These are phyloP conservation scores for Xenus cinereus DNA, from an alignment of 2,113 vertebrate species.

Conservation along the genomic window DNA sequence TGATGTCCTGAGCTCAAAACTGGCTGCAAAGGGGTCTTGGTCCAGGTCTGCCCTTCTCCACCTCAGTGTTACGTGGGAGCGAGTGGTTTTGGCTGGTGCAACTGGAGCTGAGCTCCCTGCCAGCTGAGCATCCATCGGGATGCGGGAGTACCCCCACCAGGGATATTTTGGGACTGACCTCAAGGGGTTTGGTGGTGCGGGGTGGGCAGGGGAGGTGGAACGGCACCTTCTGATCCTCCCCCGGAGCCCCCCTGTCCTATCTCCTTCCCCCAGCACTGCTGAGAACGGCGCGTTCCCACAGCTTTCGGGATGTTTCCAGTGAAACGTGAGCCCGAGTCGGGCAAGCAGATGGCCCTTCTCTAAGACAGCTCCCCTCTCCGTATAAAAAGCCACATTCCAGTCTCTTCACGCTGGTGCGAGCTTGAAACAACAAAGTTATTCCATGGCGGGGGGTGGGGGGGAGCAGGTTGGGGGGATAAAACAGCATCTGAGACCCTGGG, in stretches of 20 bases:
- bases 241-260: not conserved
- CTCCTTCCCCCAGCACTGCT: rapidly evolving
- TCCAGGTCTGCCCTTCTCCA: not conserved
- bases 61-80: not conserved
- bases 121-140: not conserved
- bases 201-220: not conserved
- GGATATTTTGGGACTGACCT: not conserved
- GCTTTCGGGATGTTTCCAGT: not conserved
- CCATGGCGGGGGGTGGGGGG: not conserved
- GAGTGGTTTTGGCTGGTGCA: not conserved
- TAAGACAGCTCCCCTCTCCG: not conserved
- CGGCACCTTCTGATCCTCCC: rapidly evolving
- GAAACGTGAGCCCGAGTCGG: not conserved
- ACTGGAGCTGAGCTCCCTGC: not conserved
- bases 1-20: not conserved
- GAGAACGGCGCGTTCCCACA: not conserved
- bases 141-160: not conserved
- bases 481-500: not conserved
- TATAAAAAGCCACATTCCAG: constrained; percentile 18
- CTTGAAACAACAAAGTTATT: constrained; percentile 28
- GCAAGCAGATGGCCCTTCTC: constrained; percentile 2
- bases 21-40: not conserved
- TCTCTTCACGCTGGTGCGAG: not conserved
- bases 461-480: not conserved
- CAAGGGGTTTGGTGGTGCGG: not conserved